Conservation (phyloP, 1,140 invertebrate species). For the Diorhabda elongata region DNA sequence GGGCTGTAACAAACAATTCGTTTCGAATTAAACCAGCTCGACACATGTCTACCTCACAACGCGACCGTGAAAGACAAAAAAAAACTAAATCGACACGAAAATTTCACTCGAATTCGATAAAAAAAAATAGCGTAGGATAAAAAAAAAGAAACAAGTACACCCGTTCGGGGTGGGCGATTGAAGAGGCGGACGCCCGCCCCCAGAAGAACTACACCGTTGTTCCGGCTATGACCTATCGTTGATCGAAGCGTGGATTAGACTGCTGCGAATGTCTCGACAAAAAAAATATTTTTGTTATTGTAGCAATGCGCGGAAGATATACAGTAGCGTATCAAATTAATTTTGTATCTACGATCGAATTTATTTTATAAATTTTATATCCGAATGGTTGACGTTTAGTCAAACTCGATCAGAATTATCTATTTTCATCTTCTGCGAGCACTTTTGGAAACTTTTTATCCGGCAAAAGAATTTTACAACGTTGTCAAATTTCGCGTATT, state of each 20-base stretch:
- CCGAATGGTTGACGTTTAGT: no score
- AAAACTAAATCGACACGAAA: neutral
- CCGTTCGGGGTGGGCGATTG: neutral
- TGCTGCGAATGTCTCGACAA: neutral
- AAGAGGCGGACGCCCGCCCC: neutral
- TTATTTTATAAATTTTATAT: no score
- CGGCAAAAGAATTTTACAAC: no score
- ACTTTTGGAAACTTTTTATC: no score
- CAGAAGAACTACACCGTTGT: neutral
- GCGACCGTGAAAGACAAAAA: neutral
- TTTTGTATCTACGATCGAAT: no score
- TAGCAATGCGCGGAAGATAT: no score
- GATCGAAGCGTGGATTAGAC: neutral
- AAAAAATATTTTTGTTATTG: no score
- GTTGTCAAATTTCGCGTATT: no score
- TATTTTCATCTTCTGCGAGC: no score
- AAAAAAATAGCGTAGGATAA: neutral
- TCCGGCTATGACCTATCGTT: neutral
- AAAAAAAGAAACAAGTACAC: neutral
- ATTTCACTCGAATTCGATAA: neutral
- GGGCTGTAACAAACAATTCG: conserved; percentile 66
- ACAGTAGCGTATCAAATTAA: no score
- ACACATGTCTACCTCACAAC: neutral
- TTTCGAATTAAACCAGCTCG: neutral
- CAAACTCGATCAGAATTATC: no score